Percentiles rank a stretch among this genome's conserved stretches.
These are phyloP conservation scores for Strigamia transsilvanica DNA, from an alignment of 2,888 invertebrate species.

Conservation along the genomic window DNA sequence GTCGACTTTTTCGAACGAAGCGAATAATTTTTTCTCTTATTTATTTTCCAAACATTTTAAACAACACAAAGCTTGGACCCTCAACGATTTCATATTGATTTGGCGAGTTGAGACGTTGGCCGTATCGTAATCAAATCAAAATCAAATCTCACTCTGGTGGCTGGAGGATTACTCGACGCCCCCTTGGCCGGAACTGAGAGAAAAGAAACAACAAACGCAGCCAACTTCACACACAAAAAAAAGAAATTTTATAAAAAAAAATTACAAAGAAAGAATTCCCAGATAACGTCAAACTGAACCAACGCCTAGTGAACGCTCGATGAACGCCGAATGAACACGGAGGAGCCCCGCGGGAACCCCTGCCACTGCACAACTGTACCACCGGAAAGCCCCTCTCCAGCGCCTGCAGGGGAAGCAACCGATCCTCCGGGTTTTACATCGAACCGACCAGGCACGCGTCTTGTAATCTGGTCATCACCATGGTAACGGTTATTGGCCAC, in stretches of 20 bases:
- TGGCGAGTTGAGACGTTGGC: slow-evolving; percentile 1
- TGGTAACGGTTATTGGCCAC: slow-evolving; percentile 16
- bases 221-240: background rate
- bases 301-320: slow-evolving; percentile 22
- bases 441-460: slow-evolving; percentile 4
- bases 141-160: slow-evolving; percentile 35
- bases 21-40: too few relatives aligned
- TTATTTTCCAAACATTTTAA: background rate
- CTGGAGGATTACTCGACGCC: slow-evolving; percentile 25
- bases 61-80: background rate
- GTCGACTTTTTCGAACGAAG: too few relatives aligned
- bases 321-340: slow-evolving; percentile 9
- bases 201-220: slow-evolving; percentile 36
- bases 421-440: slow-evolving; percentile 4
- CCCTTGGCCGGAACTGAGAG: slow-evolving; percentile 11
- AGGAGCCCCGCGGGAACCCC: slow-evolving; percentile 22
- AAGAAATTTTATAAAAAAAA: background rate
- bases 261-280: background rate
- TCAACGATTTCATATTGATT: background rate
- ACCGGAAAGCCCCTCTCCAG: slow-evolving; percentile 9
- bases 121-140: slow-evolving; percentile 40
- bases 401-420: slow-evolving; percentile 25
- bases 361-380: background rate
- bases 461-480: slow-evolving; percentile 31
- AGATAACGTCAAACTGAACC: slow-evolving; percentile 19